Conservation (phyloP, 2,113 vertebrate species). For the Fulmarus glacialis region DNA sequence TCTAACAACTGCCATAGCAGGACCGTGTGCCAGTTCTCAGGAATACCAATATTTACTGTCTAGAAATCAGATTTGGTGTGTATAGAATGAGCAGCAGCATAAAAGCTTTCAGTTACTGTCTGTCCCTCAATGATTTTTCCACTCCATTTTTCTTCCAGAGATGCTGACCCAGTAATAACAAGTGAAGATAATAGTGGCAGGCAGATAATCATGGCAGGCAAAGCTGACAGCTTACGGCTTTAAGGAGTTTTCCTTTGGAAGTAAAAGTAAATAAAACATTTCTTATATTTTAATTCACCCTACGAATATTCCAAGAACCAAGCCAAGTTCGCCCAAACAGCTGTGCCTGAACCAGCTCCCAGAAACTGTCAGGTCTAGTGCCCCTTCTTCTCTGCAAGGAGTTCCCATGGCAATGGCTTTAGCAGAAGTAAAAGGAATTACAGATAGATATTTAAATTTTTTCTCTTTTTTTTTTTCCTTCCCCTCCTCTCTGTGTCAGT, state of each 20-base stretch:
- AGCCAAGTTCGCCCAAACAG: background rate
- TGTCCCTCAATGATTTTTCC: background rate
- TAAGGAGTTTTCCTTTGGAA: background rate
- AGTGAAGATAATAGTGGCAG: background rate
- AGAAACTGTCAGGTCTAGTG: background rate
- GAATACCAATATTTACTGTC: background rate
- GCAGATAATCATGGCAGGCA: background rate
- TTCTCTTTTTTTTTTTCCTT: accelerated
- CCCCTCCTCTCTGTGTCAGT: background rate
- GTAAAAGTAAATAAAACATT: background rate
- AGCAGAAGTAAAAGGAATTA: constrained; percentile 51
- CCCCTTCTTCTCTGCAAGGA: background rate
- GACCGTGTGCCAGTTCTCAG: background rate
- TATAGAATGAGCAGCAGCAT: background rate
- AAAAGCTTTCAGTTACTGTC: background rate
- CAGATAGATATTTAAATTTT: background rate
- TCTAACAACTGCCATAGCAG: background rate
- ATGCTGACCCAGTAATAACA: background rate
- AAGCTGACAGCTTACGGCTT: background rate
- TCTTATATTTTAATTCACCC: background rate
- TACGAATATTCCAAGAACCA: background rate
- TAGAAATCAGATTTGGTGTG: background rate
- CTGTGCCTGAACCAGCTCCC: background rate
- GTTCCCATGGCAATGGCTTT: constrained; percentile 67
- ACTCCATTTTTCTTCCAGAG: background rate